Evolutionary conservation across 2,888 invertebrate genomes (phyloP).

Genomic region (Argyresthia albistria): DNA sequence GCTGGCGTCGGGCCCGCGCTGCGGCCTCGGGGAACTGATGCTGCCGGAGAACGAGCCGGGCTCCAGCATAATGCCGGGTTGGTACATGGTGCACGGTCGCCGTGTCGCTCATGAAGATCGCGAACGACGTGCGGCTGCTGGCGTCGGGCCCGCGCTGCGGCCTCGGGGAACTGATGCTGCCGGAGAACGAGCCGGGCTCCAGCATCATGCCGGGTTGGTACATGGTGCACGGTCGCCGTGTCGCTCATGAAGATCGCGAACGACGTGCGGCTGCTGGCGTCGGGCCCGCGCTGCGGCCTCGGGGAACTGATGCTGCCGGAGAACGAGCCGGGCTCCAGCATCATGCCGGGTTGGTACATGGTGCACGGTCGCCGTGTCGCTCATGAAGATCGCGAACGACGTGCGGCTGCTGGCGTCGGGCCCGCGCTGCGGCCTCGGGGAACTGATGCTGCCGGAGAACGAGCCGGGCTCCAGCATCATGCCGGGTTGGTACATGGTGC

Average conservation of each 20-base stretch:
- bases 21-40: constrained; percentile 93
- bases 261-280: constrained; percentile 92
- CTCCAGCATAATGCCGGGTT: constrained; percentile 99
- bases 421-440: constrained; percentile 95
- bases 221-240: constrained; percentile 81
- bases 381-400: constrained; percentile 99
- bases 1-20: constrained; percentile 95
- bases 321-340: constrained; percentile 99
- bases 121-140: constrained; percentile 92
- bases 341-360: constrained; percentile 88
- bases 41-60: constrained; percentile 99
- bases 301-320: constrained; percentile 95
- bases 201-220: constrained; percentile 98
- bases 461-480: constrained; percentile 99
- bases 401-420: constrained; percentile 94
- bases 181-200: constrained; percentile 99
- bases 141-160: constrained; percentile 98
- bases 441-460: constrained; percentile 95
- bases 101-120: constrained; percentile 96
- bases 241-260: constrained; percentile 98
- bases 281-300: constrained; percentile 96
- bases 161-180: constrained; percentile 91
- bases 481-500: constrained; percentile 78
- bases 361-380: constrained; percentile 81
- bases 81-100: constrained; percentile 80